Base-by-base conservation (phyloP, 2,888 invertebrate genomes). In the Formica aserva region DNA sequence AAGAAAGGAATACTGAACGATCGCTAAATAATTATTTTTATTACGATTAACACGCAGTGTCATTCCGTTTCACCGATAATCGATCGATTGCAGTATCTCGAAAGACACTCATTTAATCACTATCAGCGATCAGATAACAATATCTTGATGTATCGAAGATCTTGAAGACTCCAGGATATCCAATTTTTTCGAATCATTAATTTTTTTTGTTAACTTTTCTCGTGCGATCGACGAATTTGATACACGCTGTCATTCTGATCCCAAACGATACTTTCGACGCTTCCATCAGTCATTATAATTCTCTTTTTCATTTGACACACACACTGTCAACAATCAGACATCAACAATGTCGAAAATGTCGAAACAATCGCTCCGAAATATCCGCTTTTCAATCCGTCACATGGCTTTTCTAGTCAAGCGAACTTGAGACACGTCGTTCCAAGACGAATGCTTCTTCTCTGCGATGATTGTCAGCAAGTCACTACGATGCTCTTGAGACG, bases 61-160 rank as follows among this genome's bases (percentile, higher is more conserved):
- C 35, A 29, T 45, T 32, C n/a, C 15, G 22, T 45, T 29, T 2
- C 29, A 29, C 4, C 29, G 67, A 77, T 77, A 65, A 18, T 29
- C 38, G 18, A 26, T 26, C 45, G 66, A 55, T 11, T 22, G 22
- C 0, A 41, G 13, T 62, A 41, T 45, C 32, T 52, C n/a, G 18
- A 41, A 22, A 66, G 41, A 22, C 66, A 66, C 41, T 66, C 8
- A 22, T 6, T 15, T n/a, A 41, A 66, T 57, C 77, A 69, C 22
- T 69, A 69, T 77, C 55, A 41, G 26, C 29, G 29, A 77, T 55
- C n/a, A 67, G 55, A 77, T 76, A 76, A 65, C 35, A 35, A 48
- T 48, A 52, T 77, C 52, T 8, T 13, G 13, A 45, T 45, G 13
- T 45, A 4, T 38, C 29, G 9, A 32, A 35, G 48, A 62, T 62